phyloP scores from a whole-genome alignment of 1,140 invertebrate species.

The Danaus plexippus region DNA sequence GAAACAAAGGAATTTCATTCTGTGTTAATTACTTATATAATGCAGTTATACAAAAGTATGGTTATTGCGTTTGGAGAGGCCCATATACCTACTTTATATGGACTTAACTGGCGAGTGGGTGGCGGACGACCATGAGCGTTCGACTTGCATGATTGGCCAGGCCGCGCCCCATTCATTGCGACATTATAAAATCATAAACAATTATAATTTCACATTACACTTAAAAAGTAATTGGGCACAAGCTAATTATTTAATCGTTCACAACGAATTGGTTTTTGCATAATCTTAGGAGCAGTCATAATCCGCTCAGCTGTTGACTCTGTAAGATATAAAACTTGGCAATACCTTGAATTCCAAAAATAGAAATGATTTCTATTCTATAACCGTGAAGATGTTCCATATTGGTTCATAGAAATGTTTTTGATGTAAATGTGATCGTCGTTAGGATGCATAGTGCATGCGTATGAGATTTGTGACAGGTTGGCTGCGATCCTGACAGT shows the following conservation, averaged over 20 bases:
- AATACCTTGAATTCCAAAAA: no score
- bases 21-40: constrained; percentile 43
- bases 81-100: constrained; percentile 56
- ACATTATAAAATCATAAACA: constrained; percentile 51
- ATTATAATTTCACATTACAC: constrained; percentile 40
- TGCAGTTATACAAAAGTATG: constrained; percentile 52
- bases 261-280: no score
- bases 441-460: constrained; percentile 17
- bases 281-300: no score
- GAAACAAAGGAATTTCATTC: neutral
- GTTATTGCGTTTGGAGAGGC: constrained; percentile 40
- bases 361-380: no score
- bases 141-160: constrained; percentile 47
- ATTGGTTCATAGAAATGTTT: no score
- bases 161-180: constrained; percentile 46
- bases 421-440: no score
- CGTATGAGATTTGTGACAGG: constrained; percentile 41
- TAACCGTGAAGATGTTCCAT: no score
- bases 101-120: constrained; percentile 61
- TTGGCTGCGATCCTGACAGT: constrained; percentile 37
- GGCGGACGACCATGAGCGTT: constrained; percentile 58
- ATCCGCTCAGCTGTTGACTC: no score
- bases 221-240: constrained; percentile 11
- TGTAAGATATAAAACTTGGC: no score
- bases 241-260: no score